Evolutionary conservation across 2,888 invertebrate species (phyloP).

Genomic region (Lottia scabra): DNA sequence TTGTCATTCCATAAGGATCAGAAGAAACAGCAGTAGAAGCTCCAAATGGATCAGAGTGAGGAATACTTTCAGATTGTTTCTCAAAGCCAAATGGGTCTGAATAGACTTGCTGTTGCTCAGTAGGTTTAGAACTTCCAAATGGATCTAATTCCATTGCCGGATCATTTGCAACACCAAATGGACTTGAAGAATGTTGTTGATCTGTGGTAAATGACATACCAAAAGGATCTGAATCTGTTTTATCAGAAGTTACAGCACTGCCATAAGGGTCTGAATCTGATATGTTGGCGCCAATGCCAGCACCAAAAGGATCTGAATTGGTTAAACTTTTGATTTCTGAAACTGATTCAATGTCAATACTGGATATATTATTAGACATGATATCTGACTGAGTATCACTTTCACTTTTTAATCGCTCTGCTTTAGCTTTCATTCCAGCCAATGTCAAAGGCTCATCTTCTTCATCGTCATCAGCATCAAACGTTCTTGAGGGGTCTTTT

Average conservation of each 20-base stretch:
- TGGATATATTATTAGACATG: neutral
- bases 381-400: slow-evolving; percentile 4
- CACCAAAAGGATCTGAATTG: neutral
- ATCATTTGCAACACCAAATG: too few species aligned
- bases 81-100: slow-evolving; percentile 1
- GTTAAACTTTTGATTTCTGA: neutral
- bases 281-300: neutral
- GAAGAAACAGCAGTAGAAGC: neutral
- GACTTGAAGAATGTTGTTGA: too few species aligned
- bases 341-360: slow-evolving; percentile 1
- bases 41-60: slow-evolving; percentile 6
- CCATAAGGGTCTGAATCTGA: slow-evolving; percentile 25
- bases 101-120: neutral
- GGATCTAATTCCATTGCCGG: neutral
- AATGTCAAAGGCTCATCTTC: neutral
- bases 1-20: too few species aligned
- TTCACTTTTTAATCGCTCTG: neutral
- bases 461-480: neutral
- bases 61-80: slow-evolving; percentile 4
- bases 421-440: neutral
- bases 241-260: slow-evolving; percentile 7
- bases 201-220: neutral
- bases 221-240: neutral
- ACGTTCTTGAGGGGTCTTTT: neutral
- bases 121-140: neutral